Evolutionary conservation across 2,888 invertebrate species (phyloP), one percentile per base, ranked within the genome.

Genomic region (Brenthis daphne): DNA sequence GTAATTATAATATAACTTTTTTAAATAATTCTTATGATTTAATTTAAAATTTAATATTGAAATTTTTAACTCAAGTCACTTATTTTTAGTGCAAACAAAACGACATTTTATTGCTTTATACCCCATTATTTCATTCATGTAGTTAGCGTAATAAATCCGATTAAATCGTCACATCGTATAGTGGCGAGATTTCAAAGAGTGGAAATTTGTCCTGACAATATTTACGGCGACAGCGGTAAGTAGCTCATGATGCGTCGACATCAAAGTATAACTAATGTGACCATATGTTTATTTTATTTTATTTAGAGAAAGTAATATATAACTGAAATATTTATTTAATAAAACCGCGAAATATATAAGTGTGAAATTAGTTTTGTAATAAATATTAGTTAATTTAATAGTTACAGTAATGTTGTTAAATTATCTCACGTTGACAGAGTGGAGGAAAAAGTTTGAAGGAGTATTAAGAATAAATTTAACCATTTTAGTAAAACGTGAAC

Each of bases 141-240:
- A 82, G 67, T 70, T 78, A 82, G 77, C 78, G 75, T 80, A 82
- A 88, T 89, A 89, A 90, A 90, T 90, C 81, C 81, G 81, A 87
- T 87, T 81, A 83, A 87, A 83, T 83, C 85, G 83, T 74, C 76
- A 72, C 76, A 68, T 76, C 73, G 77, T 71, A 73, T 67, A 72
- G 67, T 81, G 79, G 81, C 81, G 81, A 80, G 82, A 89, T 90
- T 87, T 90, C 89, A 89, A 88, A 88, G 87, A 85, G 81, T 85
- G 82, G 83, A 88, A 90, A 91, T 91, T 91, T 90, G 90, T 91
- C 90, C 79, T 81, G 88, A 88, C 90, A 85, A 85, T 83, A 90
- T 91, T 91, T 90, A 91, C 80, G 84, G 82, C 76, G 87, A 83
- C 86, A 83, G 79, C 73, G 69, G 76, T 73, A 76, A 74, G 75